phyloP scores from a whole-genome alignment of 2,113 vertebrate species.

The Piliocolobus tephrosceles region DNA sequence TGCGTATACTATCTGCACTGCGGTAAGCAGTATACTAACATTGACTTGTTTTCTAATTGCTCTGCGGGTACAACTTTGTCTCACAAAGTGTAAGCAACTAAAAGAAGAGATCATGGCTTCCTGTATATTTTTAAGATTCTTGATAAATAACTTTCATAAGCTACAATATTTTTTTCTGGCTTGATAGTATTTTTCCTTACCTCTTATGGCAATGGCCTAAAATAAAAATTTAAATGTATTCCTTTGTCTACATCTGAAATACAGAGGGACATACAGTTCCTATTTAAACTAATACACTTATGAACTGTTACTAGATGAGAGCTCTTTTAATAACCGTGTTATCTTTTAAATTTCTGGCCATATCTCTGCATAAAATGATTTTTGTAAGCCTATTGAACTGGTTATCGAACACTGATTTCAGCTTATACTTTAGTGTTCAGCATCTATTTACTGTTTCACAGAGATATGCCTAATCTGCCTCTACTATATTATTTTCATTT shows the following conservation, averaged over 20 bases:
- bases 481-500: neutral
- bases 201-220: neutral
- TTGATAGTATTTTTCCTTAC: neutral
- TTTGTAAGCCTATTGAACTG: neutral
- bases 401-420: neutral
- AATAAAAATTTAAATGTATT: neutral
- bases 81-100: neutral
- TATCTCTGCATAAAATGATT: neutral
- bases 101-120: neutral
- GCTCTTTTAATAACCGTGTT: neutral
- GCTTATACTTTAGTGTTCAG: neutral
- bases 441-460: neutral
- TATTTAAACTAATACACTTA: neutral
- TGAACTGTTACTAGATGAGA: neutral
- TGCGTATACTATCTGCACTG: neutral
- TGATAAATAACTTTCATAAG: neutral
- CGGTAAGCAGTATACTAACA: neutral
- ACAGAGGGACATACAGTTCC: neutral
- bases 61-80: neutral
- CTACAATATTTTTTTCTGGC: neutral
- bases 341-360: neutral
- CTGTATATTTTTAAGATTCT: neutral
- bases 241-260: neutral
- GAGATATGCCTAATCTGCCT: neutral
- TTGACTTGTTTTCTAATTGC: neutral